Base-by-base conservation (phyloP, 64 coral and sea anemone genomes). In the Astreopora myriophthalma region DNA sequence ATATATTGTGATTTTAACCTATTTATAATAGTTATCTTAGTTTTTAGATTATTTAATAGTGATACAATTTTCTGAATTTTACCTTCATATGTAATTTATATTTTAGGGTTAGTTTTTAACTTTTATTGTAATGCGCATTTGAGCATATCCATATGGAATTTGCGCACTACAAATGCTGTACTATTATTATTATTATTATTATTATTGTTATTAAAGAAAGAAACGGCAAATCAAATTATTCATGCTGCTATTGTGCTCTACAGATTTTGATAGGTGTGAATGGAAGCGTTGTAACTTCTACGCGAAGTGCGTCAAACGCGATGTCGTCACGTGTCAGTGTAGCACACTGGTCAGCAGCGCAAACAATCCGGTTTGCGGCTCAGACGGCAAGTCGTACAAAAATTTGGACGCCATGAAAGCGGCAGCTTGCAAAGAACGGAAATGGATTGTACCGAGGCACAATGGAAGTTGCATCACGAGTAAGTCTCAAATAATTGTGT, bases 221-320 rank as follows among this genome's bases (percentile, higher is more conserved):
- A n/a, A n/a, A n/a, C n/a, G n/a, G n/a, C n/a, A n/a, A n/a, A n/a
- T n/a, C 8, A 26, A 19, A 38, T 3, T 2, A 23, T 24, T 29
- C 31, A 34, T 1, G 22, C 70, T 73, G 70, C 19, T 38, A 1
- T 65, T 37, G 6, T 63, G 34, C 12, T 40, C 22, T 0, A 5
- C 34, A 92, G 90, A 86, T 86, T 52, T 92, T 24, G 49, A 85
- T 20, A 46, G 29, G 0, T 92, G 90, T 76, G 32, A 69, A 46
- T 92, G 79, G 80, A 92, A 76, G 30, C 67, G 51, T 26, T 92
- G 90, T 68, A 51, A 38, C 33, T 86, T 75, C 80, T 76, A 92
- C 26, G 55, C 68, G 5, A 71, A 79, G 34, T 92, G 90, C 26
- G 31, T 76, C n/a, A 51, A 86, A 60, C 12, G 71, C 14, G 69